Conservation (phyloP, 2,113 vertebrate species). For the Carettochelys insculpta region DNA sequence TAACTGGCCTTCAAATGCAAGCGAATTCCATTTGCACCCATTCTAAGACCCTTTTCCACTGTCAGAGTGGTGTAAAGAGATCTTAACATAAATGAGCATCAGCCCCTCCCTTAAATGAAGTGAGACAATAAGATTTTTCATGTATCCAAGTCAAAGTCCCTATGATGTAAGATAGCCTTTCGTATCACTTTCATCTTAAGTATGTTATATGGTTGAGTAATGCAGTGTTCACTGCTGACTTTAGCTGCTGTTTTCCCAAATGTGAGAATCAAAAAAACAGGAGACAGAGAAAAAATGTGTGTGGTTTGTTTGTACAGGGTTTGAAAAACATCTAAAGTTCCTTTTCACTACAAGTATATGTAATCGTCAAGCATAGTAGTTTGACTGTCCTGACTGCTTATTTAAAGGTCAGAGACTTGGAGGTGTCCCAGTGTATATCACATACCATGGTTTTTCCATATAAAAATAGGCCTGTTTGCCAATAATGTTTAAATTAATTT, state of each 20-base stretch:
- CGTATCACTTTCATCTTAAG: conserved; percentile 29
- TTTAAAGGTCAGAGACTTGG: conserved; percentile 61
- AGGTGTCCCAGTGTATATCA: conserved; percentile 43
- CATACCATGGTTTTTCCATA: conserved; percentile 34
- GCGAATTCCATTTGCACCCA: neutral
- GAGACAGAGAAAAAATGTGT: neutral
- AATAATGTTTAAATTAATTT: neutral
- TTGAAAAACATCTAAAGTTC: conserved; percentile 44
- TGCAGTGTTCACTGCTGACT: conserved; percentile 1
- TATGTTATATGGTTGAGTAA: conserved; percentile 35
- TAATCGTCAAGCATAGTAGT: conserved; percentile 1
- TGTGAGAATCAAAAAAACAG: conserved; percentile 14
- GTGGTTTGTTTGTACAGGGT: conserved; percentile 16
- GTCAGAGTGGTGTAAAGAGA: neutral
- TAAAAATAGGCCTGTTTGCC: neutral
- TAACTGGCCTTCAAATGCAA: neutral
- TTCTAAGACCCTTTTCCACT: neutral
- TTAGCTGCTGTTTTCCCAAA: conserved; percentile 48
- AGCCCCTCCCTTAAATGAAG: neutral
- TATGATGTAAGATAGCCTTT: neutral
- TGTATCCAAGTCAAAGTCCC: neutral
- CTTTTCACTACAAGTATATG: neutral
- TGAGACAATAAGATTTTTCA: neutral
- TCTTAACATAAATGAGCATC: conserved; percentile 9
- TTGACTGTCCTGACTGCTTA: conserved; percentile 39